These are phyloP conservation scores for Corydoras maculifer DNA, from an alignment of 2,113 vertebrate genomes.

Conservation along the genomic window DNA sequence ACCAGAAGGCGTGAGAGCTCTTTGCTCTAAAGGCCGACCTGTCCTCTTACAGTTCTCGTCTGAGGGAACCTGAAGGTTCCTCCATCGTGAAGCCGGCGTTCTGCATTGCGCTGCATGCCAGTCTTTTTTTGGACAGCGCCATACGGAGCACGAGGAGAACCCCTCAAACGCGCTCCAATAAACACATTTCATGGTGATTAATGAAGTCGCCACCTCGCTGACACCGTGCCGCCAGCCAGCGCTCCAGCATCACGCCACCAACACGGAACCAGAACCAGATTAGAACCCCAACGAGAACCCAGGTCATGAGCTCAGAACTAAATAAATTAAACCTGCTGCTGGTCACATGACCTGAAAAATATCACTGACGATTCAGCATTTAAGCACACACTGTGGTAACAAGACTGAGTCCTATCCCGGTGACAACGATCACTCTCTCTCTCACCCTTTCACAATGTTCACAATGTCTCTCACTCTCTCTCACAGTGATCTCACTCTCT, in stretches of 20 bases:
- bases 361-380: too few relatives aligned
- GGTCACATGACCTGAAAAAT: too few relatives aligned
- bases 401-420: neutral
- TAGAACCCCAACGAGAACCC: constrained; percentile 23
- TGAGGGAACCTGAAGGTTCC: neutral
- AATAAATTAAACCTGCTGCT: too few relatives aligned
- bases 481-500: too few relatives aligned
- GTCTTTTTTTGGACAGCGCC: constrained; percentile 38
- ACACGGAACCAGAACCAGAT: constrained; percentile 50
- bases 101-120: constrained; percentile 11
- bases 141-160: constrained; percentile 25
- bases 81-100: neutral
- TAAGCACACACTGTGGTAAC: neutral
- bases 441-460: too few relatives aligned
- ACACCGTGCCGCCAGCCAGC: constrained; percentile 51
- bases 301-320: neutral
- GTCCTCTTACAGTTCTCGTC: neutral
- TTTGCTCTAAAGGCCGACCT: too few relatives aligned
- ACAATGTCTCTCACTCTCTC: too few relatives aligned
- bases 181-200: constrained; percentile 57
- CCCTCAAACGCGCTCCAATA: constrained; percentile 42
- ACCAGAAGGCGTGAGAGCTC: too few relatives aligned
- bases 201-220: constrained; percentile 41
- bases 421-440: too few relatives aligned
- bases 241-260: constrained; percentile 40